Evolutionary conservation across 2,797 vertebrate genomes (phyloP).

Genomic region (Chaetodon trifasciatus): DNA sequence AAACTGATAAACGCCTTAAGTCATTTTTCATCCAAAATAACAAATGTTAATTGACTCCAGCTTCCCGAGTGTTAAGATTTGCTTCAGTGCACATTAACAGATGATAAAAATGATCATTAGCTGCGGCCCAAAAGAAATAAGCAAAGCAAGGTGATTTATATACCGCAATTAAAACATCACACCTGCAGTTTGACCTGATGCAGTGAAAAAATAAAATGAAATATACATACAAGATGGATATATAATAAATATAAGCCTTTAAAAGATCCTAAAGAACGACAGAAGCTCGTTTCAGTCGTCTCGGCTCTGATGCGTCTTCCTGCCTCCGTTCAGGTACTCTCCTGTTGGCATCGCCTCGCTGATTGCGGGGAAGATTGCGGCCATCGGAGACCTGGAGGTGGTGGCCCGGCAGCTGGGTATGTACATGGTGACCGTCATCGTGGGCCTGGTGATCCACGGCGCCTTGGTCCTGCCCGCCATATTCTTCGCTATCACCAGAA

Average conservation of each 20-base stretch:
- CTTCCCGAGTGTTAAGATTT: background rate
- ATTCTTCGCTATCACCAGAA: conserved; percentile 87
- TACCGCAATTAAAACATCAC: background rate
- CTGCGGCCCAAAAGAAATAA: background rate
- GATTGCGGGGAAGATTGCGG: conserved; percentile 90
- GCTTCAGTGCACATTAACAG: no score
- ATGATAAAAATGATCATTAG: no score
- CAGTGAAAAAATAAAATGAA: no score
- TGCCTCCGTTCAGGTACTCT: conserved; percentile 85
- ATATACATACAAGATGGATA: no score
- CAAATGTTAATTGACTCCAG: background rate
- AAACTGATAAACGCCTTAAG: background rate
- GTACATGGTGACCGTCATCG: conserved; percentile 91
- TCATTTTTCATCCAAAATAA: background rate
- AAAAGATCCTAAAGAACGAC: no score
- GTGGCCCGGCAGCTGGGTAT: conserved; percentile 89
- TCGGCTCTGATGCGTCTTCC: background rate
- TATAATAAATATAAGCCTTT: no score
- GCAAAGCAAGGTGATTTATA: background rate
- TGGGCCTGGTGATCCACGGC: conserved; percentile 90
- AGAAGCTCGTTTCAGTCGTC: background rate
- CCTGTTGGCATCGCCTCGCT: conserved; percentile 89
- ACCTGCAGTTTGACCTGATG: no score
- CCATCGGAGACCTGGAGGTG: conserved; percentile 87
- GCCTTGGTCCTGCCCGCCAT: conserved; percentile 88